Percentiles rank a stretch among this genome's conserved stretches.
These are phyloP conservation scores for Oncorhynchus clarkii DNA, from an alignment of 2,113 vertebrate species.

Conservation along the genomic window DNA sequence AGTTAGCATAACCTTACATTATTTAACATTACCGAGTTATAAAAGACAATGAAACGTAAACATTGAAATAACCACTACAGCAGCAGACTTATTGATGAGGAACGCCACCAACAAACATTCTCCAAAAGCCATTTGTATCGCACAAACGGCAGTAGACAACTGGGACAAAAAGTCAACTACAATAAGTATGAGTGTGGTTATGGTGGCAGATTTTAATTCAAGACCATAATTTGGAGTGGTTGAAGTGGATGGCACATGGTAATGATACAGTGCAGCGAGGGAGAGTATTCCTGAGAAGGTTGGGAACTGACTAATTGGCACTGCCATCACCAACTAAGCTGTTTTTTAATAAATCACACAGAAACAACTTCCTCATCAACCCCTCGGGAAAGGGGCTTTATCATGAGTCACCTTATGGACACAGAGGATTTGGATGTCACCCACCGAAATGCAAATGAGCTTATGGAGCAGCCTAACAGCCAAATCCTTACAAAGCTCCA, in stretches of 20 bases:
- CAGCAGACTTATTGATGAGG: slow-evolving; percentile 9
- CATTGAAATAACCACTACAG: slow-evolving; percentile 7
- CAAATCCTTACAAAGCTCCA: neutral
- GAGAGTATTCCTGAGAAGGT: neutral
- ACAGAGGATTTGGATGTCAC: neutral
- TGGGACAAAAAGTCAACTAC: too few species aligned
- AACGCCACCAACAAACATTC: neutral
- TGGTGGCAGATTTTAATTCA: neutral
- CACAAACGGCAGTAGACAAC: too few species aligned
- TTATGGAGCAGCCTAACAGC: neutral
- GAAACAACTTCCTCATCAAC: neutral
- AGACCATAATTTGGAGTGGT: neutral
- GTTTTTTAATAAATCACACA: neutral
- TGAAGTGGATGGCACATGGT: neutral
- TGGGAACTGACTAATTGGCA: neutral
- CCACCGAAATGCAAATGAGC: neutral
- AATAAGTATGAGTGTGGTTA: neutral
- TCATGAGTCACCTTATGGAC: neutral
- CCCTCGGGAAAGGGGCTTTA: too few species aligned
- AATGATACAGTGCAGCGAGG: neutral
- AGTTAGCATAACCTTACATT: neutral
- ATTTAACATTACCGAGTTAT: neutral
- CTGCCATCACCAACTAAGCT: neutral
- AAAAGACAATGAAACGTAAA: neutral
- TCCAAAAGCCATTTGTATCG: too few species aligned